These are phyloP conservation scores for Anoncus sp. DNA, from an alignment of 2,888 invertebrate genomes.

Conservation along the genomic window DNA sequence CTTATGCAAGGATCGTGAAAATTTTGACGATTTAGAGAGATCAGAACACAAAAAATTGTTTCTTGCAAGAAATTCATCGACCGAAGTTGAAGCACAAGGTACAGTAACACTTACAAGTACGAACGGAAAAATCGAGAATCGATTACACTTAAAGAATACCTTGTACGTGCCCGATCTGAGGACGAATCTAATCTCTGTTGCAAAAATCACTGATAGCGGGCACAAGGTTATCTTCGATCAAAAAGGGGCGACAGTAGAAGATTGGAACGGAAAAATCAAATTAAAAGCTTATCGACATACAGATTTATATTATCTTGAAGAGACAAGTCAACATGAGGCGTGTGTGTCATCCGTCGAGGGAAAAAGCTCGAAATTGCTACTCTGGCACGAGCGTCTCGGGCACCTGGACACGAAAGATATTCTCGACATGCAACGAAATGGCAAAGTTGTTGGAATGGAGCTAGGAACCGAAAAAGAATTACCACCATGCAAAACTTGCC, in stretches of 20 bases:
- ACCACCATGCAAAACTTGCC: too few relatives aligned
- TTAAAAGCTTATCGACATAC: constrained; percentile 1
- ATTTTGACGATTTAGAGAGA: too few relatives aligned
- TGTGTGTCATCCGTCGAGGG: too few relatives aligned
- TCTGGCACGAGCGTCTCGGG: constrained; percentile 20
- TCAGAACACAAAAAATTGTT: constrained; percentile 41
- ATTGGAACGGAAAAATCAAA: constrained; percentile 36
- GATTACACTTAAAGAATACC: constrained; percentile 47
- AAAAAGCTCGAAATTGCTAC: too few relatives aligned
- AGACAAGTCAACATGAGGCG: too few relatives aligned
- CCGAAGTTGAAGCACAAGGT: constrained; percentile 22
- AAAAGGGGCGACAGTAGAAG: constrained; percentile 32
- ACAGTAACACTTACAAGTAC: constrained; percentile 26
- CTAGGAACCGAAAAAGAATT: constrained; percentile 1
- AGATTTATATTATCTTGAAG: too few relatives aligned
- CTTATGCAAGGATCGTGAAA: too few relatives aligned
- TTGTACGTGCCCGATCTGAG: constrained; percentile 54
- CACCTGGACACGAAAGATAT: constrained; percentile 47
- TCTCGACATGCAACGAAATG: constrained; percentile 18
- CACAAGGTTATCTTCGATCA: constrained; percentile 49
- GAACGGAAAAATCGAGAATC: constrained; percentile 4
- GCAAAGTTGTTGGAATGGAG: constrained; percentile 18
- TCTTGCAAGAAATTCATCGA: constrained; percentile 33
- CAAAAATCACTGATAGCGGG: too few relatives aligned
- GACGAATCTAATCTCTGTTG: constrained; percentile 55